Evolutionary conservation across 2,797 vertebrate genomes (phyloP).

Genomic region (Chelidonichthys spinosus): DNA sequence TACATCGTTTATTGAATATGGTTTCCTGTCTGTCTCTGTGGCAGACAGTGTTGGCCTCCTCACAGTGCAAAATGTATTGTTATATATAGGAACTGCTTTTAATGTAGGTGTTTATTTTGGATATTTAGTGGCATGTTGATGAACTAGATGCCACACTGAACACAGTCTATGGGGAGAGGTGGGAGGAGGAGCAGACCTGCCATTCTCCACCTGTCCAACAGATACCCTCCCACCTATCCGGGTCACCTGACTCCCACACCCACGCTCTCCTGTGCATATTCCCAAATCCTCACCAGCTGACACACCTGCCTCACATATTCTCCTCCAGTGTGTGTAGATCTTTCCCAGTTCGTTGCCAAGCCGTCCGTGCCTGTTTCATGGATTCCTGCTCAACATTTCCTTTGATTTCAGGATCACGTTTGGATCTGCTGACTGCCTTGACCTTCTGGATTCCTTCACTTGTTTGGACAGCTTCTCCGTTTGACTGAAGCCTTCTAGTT

Average conservation of each 20-base stretch:
- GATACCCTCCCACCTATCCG: background rate
- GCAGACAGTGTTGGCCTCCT: background rate
- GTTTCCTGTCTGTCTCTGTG: conserved; percentile 3
- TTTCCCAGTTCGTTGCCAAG: background rate
- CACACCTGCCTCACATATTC: background rate
- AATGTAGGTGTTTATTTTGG: background rate
- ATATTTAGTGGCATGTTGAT: background rate
- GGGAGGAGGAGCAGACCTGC: background rate
- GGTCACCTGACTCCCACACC: background rate
- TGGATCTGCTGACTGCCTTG: background rate
- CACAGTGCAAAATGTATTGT: conserved; percentile 3
- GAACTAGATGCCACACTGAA: background rate
- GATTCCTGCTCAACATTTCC: background rate
- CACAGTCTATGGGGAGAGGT: background rate
- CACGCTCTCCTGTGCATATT: background rate
- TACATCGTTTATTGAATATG: conserved; percentile 11
- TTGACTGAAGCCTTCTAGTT: background rate
- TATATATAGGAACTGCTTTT: background rate
- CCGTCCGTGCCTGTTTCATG: background rate
- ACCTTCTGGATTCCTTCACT: background rate
- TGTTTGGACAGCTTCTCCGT: background rate
- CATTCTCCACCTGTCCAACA: background rate
- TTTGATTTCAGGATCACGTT: background rate
- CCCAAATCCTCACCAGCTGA: background rate
- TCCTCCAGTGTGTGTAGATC: background rate